These are phyloP conservation scores for Leucoma salicis DNA, from an alignment of 2,888 invertebrate genomes.

Conservation along the genomic window DNA sequence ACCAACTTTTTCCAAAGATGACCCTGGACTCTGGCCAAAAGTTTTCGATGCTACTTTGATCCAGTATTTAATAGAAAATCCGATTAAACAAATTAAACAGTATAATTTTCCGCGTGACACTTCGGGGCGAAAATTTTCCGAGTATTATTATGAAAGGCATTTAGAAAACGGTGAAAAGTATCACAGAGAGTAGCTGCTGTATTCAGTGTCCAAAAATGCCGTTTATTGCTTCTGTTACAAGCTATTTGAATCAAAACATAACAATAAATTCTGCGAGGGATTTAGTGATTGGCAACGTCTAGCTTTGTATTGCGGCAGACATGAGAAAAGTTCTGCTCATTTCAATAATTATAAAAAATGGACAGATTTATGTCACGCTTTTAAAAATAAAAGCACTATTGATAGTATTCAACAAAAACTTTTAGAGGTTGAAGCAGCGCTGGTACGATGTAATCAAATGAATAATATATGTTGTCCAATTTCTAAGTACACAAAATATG, in stretches of 20 bases:
- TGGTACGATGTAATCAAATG: slow-evolving; percentile 16
- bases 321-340: slow-evolving; percentile 16
- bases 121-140: slow-evolving; percentile 14
- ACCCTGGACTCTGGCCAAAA: slow-evolving; percentile 17
- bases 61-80: too few relatives aligned
- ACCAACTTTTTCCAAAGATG: slow-evolving; percentile 16
- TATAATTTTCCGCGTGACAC: too few relatives aligned
- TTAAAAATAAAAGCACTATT: slow-evolving; percentile 13
- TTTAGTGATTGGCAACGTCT: slow-evolving; percentile 15
- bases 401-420: slow-evolving; percentile 13
- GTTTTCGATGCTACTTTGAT: slow-evolving; percentile 20
- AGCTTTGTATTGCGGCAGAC: slow-evolving; percentile 16
- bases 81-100: slow-evolving; percentile 10
- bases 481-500: slow-evolving; percentile 16
- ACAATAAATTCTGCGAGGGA: slow-evolving; percentile 2
- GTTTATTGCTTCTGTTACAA: slow-evolving; percentile 15
- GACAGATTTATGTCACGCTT: slow-evolving; percentile 12
- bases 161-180: slow-evolving; percentile 11
- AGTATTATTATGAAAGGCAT: slow-evolving; percentile 20
- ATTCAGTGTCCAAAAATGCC: too few relatives aligned
- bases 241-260: slow-evolving; percentile 1
- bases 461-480: slow-evolving; percentile 18
- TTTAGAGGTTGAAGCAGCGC: slow-evolving; percentile 18
- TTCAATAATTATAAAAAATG: slow-evolving; percentile 17
- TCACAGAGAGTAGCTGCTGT: too few relatives aligned